phyloP scores from a whole-genome alignment of 2,888 invertebrate genomes.

The Poecilus cupreus region DNA sequence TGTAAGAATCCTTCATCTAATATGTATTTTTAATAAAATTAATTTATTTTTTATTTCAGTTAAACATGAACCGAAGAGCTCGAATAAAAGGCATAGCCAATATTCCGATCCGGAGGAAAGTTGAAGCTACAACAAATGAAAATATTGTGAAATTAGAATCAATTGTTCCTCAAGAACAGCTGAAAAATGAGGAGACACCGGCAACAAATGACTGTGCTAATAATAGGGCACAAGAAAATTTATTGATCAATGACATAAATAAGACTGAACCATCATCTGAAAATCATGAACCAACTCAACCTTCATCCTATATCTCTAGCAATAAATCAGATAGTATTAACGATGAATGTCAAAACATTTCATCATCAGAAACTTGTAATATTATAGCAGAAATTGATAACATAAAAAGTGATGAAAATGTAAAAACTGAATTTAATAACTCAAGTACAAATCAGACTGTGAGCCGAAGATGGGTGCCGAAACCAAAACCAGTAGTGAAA shows the following conservation, averaged over 20 bases:
- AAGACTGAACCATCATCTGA: conserved; percentile 28
- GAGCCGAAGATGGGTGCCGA: conserved; percentile 39
- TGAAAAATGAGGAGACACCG: too few relatives aligned
- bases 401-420: conserved; percentile 19
- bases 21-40: not conserved
- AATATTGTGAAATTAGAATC: conserved; percentile 70
- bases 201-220: not conserved
- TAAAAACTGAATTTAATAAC: not conserved
- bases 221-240: conserved; percentile 11
- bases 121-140: conserved; percentile 58
- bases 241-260: not conserved
- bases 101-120: conserved; percentile 76
- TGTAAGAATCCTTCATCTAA: not conserved
- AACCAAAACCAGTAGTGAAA: conserved; percentile 34
- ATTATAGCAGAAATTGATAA: conserved; percentile 48
- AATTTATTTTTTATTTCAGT: conserved; percentile 54
- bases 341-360: not conserved
- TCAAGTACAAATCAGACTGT: not conserved
- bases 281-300: conserved; percentile 5
- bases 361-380: conserved; percentile 61
- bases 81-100: conserved; percentile 85
- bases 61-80: conserved; percentile 74
- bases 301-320: not conserved
- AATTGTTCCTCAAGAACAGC: too few relatives aligned
- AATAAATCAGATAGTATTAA: conserved; percentile 30